Evolutionary conservation across 2,797 vertebrate genomes (phyloP), one percentile per base, ranked within the genome.

Genomic region (Tarsius wallacei): DNA sequence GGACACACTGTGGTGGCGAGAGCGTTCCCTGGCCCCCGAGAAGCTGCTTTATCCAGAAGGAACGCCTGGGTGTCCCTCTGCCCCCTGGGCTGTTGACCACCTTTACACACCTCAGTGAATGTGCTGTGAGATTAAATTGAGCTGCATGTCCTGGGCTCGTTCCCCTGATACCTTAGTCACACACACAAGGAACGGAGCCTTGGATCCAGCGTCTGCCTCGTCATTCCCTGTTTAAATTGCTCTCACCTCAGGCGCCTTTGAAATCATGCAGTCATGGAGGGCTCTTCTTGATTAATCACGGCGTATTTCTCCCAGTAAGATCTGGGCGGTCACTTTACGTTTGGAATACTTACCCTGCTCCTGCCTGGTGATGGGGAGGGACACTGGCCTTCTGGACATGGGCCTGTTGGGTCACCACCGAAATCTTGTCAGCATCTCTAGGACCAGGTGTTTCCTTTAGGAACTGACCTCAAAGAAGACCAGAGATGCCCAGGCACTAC

Each of bases 111-210:
- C 99, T 99, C 99, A 99, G 99, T 99, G 99, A 99, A 99, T 98
- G 98, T 99, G 99, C 99, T 99, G 99, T 99, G 99, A 99, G 99
- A 99, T 99, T 99, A 99, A 99, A 99, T 98, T 98, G 98, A 98
- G 98, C 98, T 99, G 98, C 97, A 31, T 97, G 98, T 51, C 36
- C 93, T 84, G 91, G 98, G 97, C 98, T 99, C 96, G 53, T 90
- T 97, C 98, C 88, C 98, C 96, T 84, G 57, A 78, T 71, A 82
- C 57, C 57, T 88, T 36, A 73, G 47, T 94, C 28, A 55, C 51
- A 47, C 15, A 24, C 33, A n/a, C 61, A 22, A 90, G 63, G 84
- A 87, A 85, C 17, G 87, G 86, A 89, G 80, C 26, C 57, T 57
- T 2, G 59, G 42, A 47, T 28, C 63, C 76, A 64, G 49, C 59